A percentile compares a stretch with the other conserved stretches of the same genome.
Conservation (phyloP, 2,797 vertebrate species). For the Heterohyrax brucei region DNA sequence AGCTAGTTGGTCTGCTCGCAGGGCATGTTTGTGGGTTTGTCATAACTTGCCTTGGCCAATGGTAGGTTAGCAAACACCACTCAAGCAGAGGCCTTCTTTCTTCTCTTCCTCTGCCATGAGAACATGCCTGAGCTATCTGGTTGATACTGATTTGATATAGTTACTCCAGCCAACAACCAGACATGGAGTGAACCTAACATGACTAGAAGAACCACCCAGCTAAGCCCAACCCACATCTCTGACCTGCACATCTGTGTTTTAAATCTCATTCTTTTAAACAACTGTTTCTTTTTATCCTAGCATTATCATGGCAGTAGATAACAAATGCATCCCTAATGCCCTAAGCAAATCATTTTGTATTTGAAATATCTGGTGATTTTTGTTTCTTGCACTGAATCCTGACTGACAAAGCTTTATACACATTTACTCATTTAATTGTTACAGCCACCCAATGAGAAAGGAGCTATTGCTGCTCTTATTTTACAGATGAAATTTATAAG, state of each 20-base stretch:
- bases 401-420: not conserved
- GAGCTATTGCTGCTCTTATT: too few species aligned
- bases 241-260: not conserved
- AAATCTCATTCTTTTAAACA: not conserved
- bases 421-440: not conserved
- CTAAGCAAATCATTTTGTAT: not conserved
- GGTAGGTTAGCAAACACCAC: too few species aligned
- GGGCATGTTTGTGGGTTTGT: not conserved
- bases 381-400: not conserved
- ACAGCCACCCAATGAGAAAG: not conserved
- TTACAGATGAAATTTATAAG: not conserved
- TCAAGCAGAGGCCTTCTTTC: not conserved
- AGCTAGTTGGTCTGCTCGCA: not conserved
- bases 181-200: rapidly evolving
- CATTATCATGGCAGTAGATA: not conserved
- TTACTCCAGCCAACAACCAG: not conserved
- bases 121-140: rapidly evolving
- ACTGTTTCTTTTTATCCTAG: not conserved
- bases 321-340: not conserved
- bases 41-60: not conserved
- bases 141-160: not conserved
- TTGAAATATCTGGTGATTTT: not conserved
- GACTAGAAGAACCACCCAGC: not conserved
- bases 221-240: not conserved
- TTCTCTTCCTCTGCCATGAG: not conserved